Percentiles rank a stretch among this genome's conserved stretches.
Evolutionary conservation across 2,888 invertebrate species (phyloP).

Genomic region (Alcis repandata): DNA sequence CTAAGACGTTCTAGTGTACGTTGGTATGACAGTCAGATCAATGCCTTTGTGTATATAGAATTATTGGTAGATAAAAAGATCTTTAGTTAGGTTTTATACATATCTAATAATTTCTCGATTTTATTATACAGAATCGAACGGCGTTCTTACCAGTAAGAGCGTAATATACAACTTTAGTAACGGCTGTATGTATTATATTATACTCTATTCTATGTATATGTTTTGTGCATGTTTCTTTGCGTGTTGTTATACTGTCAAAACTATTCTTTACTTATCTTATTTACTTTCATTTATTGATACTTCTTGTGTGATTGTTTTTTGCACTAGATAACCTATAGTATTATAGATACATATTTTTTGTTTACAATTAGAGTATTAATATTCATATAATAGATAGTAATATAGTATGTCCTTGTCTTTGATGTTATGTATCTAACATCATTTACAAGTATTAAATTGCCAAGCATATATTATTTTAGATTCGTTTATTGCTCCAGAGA

Average conservation of each 20-base stretch:
- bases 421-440: not conserved
- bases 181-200: conserved; percentile 81
- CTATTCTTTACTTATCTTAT: not conserved
- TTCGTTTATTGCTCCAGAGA: not conserved
- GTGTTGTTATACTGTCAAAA: conserved; percentile 13
- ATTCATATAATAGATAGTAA: not conserved
- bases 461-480: not conserved
- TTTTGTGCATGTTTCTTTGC: conserved; percentile 61
- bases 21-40: no score
- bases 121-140: conserved; percentile 79
- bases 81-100: conserved; percentile 4
- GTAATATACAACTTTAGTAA: conserved; percentile 81
- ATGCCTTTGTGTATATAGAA: no score
- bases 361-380: no score
- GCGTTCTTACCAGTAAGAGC: conserved; percentile 81
- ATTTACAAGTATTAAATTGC: not conserved
- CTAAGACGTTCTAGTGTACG: no score
- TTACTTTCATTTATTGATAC: conserved; percentile 2
- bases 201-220: conserved; percentile 57
- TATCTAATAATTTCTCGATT: conserved; percentile 56
- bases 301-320: not conserved
- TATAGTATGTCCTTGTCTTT: not conserved
- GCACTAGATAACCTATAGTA: not conserved
- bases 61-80: no score
- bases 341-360: no score